These are phyloP conservation scores for Ceratina calcarata DNA, from an alignment of 1,140 invertebrate species.

Conservation along the genomic window DNA sequence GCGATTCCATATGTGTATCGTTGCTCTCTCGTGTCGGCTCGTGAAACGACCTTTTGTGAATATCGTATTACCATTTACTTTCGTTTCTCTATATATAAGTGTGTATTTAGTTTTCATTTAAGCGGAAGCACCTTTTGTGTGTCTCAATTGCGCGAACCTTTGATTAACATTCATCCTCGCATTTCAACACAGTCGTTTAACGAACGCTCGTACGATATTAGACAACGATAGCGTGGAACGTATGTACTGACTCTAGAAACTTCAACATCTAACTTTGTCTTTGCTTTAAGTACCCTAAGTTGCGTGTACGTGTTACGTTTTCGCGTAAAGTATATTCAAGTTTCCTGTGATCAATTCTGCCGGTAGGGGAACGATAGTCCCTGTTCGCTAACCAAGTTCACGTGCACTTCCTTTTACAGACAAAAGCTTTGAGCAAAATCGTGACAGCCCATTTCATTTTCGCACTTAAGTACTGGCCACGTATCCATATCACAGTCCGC, in stretches of 20 bases:
- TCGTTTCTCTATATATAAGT: neutral
- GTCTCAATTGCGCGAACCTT: constrained; percentile 30
- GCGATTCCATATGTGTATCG: constrained; percentile 1
- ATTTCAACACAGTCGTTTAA: constrained; percentile 13
- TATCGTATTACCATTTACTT: neutral
- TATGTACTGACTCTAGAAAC: constrained; percentile 52
- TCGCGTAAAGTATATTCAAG: constrained; percentile 34
- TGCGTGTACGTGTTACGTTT: constrained; percentile 48
- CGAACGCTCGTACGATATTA: constrained; percentile 59
- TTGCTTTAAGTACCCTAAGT: constrained; percentile 65
- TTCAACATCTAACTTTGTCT: constrained; percentile 65
- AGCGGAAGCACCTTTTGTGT: constrained; percentile 52
- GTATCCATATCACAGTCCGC: constrained; percentile 51
- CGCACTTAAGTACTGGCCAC: constrained; percentile 61
- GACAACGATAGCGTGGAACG: constrained; percentile 68
- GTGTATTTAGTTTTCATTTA: constrained; percentile 4
- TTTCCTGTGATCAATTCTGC: constrained; percentile 8
- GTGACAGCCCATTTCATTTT: constrained; percentile 14
- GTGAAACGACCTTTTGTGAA: constrained; percentile 21
- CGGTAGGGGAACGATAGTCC: constrained; percentile 39
- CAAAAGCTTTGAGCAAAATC: constrained; percentile 36
- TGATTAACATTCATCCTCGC: neutral
- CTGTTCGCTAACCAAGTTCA: constrained; percentile 41
- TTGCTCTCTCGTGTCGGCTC: constrained; percentile 20
- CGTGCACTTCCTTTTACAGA: neutral